These are phyloP conservation scores for Hypotaenidia okinawae DNA, from an alignment of 2,797 vertebrate genomes.

Conservation along the genomic window DNA sequence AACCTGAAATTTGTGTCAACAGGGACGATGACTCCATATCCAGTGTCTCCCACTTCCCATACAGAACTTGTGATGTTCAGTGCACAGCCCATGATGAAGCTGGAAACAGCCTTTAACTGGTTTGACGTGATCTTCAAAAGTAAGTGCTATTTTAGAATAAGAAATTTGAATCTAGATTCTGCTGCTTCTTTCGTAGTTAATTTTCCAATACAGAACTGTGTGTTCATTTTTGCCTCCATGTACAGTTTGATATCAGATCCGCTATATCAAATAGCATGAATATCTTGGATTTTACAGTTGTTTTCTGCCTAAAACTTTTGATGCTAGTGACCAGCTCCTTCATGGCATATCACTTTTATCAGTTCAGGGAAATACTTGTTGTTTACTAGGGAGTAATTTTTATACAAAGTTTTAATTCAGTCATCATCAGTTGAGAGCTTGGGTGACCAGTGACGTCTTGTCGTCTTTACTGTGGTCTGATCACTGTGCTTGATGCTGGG, in stretches of 20 bases:
- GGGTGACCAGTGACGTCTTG: accelerated
- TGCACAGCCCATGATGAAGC: not conserved
- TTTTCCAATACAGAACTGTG: not conserved
- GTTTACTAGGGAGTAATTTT: not conserved
- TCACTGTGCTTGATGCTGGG: not conserved
- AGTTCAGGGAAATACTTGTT: not conserved
- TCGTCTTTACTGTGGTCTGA: not conserved
- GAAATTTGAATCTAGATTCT: not conserved
- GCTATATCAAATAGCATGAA: not conserved
- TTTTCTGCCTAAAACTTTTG: not conserved
- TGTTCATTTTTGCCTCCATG: not conserved
- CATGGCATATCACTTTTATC: not conserved
- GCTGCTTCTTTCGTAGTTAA: not conserved
- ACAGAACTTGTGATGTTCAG: not conserved
- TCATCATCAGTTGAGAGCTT: not conserved
- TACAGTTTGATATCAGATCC: not conserved
- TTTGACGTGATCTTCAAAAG: not conserved
- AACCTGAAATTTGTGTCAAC: not conserved
- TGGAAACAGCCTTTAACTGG: not conserved
- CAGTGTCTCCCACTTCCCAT: not conserved
- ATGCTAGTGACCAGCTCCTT: not conserved
- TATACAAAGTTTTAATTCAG: not conserved
- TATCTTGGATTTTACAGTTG: not conserved
- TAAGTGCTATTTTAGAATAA: not conserved
- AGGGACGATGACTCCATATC: not conserved